Base-by-base conservation (phyloP, 2,888 invertebrate genomes). In the Uropetala carovei region DNA sequence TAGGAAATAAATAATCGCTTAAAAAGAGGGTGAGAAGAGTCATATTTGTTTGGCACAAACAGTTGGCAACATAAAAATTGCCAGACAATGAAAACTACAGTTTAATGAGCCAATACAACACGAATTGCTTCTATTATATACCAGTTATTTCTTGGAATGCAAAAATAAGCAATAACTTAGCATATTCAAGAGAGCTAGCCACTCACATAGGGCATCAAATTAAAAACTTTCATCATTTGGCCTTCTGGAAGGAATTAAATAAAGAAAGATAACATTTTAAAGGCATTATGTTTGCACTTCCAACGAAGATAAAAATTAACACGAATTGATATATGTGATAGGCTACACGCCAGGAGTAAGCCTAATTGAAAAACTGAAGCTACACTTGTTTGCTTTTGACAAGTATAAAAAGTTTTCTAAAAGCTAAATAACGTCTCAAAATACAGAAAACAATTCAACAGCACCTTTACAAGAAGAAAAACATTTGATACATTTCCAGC, bases 1-100 rank as follows among this genome's bases (percentile, higher is more conserved):
- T 57, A 75, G 27, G 83, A 83, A 83, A 83, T 89, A 89, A 89
- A 89, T 89, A 89, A 64, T 89, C 64, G 43, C 30, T 89, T 43
- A 89, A 60, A 64, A 64, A 64, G 16, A 8, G 18, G 64, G 64
- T 64, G 56, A 43, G 83, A 83, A 60, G 89, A 89, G 89, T 89
- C 30, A 89, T 60, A 89, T 89, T 89, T 89, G 89, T 89, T 89
- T 89, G 89, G 89, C 89, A 89, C 89, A 68, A 89, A 89, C 89
- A 89, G 89, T 30, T 89, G 89, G 89, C 89, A 89, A 89, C 64
- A 64, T 83, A 83, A 43, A 57, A 43, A 60, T 64, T 89, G 89
- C 89, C 89, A 89, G 18, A 43, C 30, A 89, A 43, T n/a, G 43
- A 89, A 43, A 89, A 89, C 89, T 89, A 89, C n/a, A n/a, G 68